Conservation (phyloP, 2,888 invertebrate species). For the Anarsia innoxiella region DNA sequence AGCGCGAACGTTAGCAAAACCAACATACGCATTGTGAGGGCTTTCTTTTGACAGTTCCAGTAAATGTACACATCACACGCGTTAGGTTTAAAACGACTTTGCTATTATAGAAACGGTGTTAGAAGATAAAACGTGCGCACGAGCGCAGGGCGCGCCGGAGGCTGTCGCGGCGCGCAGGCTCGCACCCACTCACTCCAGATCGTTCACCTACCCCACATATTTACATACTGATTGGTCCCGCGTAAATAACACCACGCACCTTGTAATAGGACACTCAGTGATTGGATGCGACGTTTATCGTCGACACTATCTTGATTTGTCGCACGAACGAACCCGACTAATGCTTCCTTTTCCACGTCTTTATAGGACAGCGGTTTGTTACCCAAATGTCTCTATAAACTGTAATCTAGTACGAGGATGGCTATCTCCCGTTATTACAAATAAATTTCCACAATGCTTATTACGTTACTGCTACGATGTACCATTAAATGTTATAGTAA, state of each 20-base stretch:
- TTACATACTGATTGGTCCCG: conserved; percentile 67
- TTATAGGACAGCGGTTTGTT: conserved; percentile 42
- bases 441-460: too few relatives aligned
- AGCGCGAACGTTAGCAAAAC: conserved; percentile 33
- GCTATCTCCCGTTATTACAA: conserved; percentile 13
- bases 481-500: too few relatives aligned
- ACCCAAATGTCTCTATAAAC: conserved; percentile 47
- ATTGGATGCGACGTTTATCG: conserved; percentile 54
- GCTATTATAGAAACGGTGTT: conserved; percentile 12
- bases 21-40: conserved; percentile 33
- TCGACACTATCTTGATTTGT: conserved; percentile 60
- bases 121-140: conserved; percentile 42
- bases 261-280: conserved; percentile 53
- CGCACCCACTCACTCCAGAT: conserved; percentile 64
- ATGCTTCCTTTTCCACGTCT: conserved; percentile 38
- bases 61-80: conserved; percentile 19
- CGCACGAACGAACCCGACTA: conserved; percentile 35
- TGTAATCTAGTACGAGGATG: conserved; percentile 28
- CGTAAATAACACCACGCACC: conserved; percentile 54
- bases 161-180: conserved; percentile 44
- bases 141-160: conserved; percentile 53
- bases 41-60: conserved; percentile 9
- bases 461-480: too few relatives aligned
- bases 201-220: conserved; percentile 70
- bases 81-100: conserved; percentile 3